Percentiles rank a stretch among this genome's conserved stretches.
These are phyloP conservation scores for Anneissia japonica DNA, from an alignment of 35 echinoderm and acorn worm species.

Conservation along the genomic window DNA sequence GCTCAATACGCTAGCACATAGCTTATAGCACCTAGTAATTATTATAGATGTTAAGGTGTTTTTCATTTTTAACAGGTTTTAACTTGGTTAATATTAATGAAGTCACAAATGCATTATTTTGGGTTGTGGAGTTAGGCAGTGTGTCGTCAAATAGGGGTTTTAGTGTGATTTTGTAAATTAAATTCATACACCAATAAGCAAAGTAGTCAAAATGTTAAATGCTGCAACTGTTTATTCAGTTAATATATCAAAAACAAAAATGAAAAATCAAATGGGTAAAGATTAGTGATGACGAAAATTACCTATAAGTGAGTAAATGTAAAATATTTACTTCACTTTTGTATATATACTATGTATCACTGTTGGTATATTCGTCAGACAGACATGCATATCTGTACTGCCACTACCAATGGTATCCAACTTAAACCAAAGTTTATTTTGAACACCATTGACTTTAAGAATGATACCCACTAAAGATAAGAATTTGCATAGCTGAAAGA, in stretches of 20 bases:
- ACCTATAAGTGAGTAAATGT: background rate
- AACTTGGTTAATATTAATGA: background rate
- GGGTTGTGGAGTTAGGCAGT: background rate
- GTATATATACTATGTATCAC: background rate
- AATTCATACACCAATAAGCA: background rate
- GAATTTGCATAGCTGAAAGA: background rate
- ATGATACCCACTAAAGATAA: background rate
- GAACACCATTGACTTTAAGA: background rate
- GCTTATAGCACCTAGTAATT: background rate
- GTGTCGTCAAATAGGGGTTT: background rate
- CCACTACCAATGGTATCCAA: background rate
- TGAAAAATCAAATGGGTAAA: background rate
- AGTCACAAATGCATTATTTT: background rate
- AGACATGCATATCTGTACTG: background rate
- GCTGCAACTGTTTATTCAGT: background rate
- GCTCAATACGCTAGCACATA: too few relatives aligned
- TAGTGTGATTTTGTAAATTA: background rate
- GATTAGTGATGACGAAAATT: background rate
- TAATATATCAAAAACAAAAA: background rate
- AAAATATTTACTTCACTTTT: too few relatives aligned
- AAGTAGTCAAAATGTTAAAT: background rate
- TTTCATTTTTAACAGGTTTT: background rate
- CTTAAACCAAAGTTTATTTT: background rate
- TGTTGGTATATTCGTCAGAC: background rate
- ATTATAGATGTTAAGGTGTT: background rate